phyloP scores from a whole-genome alignment of 1,140 invertebrate species.

The Matsumurasca onukii region DNA sequence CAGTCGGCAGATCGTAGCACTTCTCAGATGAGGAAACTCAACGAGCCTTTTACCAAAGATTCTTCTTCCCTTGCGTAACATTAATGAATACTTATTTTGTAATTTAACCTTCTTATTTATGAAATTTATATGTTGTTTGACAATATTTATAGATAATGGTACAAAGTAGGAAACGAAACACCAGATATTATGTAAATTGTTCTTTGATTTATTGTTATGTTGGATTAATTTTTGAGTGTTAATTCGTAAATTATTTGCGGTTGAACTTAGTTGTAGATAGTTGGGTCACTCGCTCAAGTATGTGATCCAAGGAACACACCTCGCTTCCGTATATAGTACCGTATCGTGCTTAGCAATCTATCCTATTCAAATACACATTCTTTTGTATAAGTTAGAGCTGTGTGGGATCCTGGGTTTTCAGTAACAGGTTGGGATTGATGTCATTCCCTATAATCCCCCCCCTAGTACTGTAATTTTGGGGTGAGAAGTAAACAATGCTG shows the following conservation, averaged over 20 bases:
- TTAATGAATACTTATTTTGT: not conserved
- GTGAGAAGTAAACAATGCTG: too few species aligned
- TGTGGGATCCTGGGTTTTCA: too few species aligned
- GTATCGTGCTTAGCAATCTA: not conserved
- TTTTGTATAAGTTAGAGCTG: not conserved
- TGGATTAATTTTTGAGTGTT: conserved; percentile 5
- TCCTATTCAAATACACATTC: not conserved
- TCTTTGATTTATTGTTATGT: not conserved
- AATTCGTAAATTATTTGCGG: conserved; percentile 17
- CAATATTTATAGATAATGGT: not conserved
- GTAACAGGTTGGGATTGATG: not conserved
- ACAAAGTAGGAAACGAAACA: conserved; percentile 17
- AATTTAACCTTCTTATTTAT: not conserved
- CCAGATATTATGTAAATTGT: not conserved
- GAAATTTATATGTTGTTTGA: not conserved
- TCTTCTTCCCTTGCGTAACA: not conserved
- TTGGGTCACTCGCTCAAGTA: not conserved
- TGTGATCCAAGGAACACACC: conserved; percentile 2
- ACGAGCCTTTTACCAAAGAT: conserved; percentile 19
- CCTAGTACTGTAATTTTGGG: not conserved
- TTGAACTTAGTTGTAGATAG: conserved; percentile 9
- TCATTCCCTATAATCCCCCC: not conserved
- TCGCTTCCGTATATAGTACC: not conserved
- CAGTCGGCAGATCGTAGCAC: conserved; percentile 6
- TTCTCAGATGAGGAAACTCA: conserved; percentile 1